Evolutionary conservation across 1,140 invertebrate genomes (phyloP).

Genomic region (Halyomorpha halys): DNA sequence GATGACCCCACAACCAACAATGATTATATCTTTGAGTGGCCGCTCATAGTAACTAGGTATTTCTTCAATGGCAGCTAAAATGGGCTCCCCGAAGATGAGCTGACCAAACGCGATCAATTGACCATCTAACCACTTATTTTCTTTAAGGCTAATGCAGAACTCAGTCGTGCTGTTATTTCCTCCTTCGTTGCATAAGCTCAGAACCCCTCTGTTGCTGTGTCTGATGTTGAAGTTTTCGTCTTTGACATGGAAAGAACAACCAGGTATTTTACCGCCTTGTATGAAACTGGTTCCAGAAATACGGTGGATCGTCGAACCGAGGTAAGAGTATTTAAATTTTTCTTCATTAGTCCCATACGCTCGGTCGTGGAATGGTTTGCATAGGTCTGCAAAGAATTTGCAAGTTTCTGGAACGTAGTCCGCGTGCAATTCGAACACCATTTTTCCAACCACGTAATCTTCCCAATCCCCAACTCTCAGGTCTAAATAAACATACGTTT

Average conservation of each 20-base stretch:
- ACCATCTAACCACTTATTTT: neutral
- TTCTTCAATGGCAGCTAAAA: neutral
- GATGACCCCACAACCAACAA: neutral
- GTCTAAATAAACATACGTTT: neutral
- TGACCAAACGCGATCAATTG: neutral
- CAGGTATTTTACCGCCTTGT: constrained; percentile 1
- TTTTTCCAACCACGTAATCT: constrained; percentile 4
- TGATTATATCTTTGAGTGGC: neutral
- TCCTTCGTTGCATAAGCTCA: neutral
- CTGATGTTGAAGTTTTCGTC: neutral
- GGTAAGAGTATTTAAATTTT: neutral
- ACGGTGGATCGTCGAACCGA: neutral
- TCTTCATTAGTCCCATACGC: neutral
- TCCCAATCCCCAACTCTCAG: neutral
- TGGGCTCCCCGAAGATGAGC: neutral
- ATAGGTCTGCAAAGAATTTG: neutral
- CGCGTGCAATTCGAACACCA: neutral
- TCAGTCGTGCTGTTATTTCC: constrained; percentile 1
- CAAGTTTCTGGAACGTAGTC: neutral
- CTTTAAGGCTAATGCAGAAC: neutral
- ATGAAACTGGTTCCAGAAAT: neutral
- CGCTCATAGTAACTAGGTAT: constrained; percentile 4
- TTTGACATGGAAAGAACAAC: neutral
- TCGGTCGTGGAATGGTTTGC: neutral
- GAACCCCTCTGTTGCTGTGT: neutral